Evolutionary conservation across 1,140 invertebrate genomes (phyloP).

Genomic region (Portunus trituberculatus): DNA sequence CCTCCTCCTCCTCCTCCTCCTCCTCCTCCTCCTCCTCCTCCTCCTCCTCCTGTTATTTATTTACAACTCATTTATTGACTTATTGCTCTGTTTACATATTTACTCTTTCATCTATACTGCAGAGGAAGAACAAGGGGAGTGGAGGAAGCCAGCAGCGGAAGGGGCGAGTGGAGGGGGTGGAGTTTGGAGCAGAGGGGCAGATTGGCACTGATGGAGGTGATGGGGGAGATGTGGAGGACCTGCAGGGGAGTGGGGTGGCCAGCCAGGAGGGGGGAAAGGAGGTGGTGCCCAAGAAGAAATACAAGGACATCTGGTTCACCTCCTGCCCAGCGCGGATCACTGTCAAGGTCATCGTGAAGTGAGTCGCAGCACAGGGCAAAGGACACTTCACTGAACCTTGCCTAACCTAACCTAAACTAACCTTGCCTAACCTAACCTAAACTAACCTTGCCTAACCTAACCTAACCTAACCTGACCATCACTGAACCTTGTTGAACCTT

Average conservation of each 20-base stretch:
- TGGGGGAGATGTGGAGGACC: background rate
- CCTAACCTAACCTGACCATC: too few species aligned
- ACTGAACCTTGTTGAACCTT: too few species aligned
- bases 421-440: too few species aligned
- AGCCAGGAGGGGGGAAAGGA: background rate
- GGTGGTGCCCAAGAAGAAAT: constrained; percentile 52
- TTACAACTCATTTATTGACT: too few species aligned
- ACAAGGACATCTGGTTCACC: constrained; percentile 61
- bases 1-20: background rate
- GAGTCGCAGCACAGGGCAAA: background rate
- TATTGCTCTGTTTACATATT: background rate
- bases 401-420: too few species aligned
- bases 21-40: background rate
- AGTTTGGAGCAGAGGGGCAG: too few species aligned
- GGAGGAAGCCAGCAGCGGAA: background rate
- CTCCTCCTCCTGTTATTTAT: background rate
- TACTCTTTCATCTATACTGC: background rate
- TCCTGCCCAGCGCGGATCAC: constrained; percentile 59
- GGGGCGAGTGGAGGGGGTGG: background rate
- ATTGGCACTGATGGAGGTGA: background rate
- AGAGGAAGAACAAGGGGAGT: constrained; percentile 39
- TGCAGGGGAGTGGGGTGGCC: background rate
- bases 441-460: too few species aligned
- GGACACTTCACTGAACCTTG: too few species aligned
- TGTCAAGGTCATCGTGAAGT: constrained; percentile 66